phyloP scores from a whole-genome alignment of 2,797 vertebrate species.

The Hyperoplus immaculatus region DNA sequence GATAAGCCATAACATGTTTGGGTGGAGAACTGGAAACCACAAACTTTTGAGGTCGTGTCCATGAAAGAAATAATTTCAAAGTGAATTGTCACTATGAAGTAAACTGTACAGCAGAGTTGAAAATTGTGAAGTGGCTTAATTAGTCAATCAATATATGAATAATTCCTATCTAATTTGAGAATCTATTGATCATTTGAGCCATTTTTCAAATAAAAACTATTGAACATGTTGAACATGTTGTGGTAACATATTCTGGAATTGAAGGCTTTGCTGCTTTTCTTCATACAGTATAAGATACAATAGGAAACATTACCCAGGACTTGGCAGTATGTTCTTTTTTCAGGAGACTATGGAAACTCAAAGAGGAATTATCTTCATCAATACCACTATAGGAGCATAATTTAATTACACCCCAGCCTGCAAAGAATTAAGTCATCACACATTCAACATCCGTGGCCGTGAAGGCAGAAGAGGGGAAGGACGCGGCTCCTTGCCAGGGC shows the following conservation, averaged over 20 bases:
- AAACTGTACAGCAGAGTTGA: neutral
- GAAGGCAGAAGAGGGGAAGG: slow-evolving; percentile 76
- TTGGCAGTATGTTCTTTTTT: neutral
- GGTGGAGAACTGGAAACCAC: neutral
- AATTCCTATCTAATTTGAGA: neutral
- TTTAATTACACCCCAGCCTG: slow-evolving; percentile 47
- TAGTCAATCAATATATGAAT: neutral
- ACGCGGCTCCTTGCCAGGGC: slow-evolving; percentile 75
- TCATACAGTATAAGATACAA: too few species aligned
- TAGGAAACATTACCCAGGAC: too few species aligned
- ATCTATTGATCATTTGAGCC: neutral
- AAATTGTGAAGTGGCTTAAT: fast-evolving
- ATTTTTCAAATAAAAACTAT: neutral
- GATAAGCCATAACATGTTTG: neutral
- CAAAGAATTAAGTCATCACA: slow-evolving; percentile 67
- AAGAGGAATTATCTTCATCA: slow-evolving; percentile 33
- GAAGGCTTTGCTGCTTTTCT: neutral
- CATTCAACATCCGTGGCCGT: slow-evolving; percentile 45
- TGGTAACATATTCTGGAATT: neutral
- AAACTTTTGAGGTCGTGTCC: neutral
- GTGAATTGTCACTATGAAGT: neutral
- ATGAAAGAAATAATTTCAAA: neutral
- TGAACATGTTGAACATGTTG: neutral
- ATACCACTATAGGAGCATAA: slow-evolving; percentile 19
- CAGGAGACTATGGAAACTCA: neutral